Base-by-base conservation (phyloP, 2,888 invertebrate species). In the Sepioteuthis lessoniana region DNA sequence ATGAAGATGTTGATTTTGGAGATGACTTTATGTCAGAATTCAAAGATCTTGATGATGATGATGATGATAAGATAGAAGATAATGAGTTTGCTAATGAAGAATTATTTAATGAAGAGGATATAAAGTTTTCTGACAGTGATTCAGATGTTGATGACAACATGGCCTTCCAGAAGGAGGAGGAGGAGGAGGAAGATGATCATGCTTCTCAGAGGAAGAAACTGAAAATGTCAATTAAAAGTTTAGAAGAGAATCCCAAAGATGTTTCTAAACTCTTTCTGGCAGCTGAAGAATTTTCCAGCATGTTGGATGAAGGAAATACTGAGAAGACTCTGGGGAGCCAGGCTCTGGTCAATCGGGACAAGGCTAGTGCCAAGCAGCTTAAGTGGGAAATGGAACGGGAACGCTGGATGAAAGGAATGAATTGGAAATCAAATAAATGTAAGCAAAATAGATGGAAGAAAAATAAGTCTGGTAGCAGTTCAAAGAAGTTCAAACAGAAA, bases 221-320 rank as follows among this genome's bases (percentile, higher is more conserved):
- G n/a, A 92, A 92, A 92, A 42, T 19, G 92, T 37, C 37, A 93
- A 94, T 93, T 60, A 93, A 94, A 35, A 38, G 93, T 37, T 35
- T 76, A 42, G n/a, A 76, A 94, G 76, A 93, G 91, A 76, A 35
- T 94, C 93, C 7, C 37, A 97, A 97, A 94, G 96, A 97, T 95
- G 95, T 95, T 94, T 95, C 94, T 94, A 93, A 47, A 25, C 50
- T 46, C 93, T 95, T 94, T 28, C 16, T 94, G 76, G 38, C 38
- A 5, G 92, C 90, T 35, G 60, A 93, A 60, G 46, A 35, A 97
- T 99, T 99, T 97, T 98, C 99, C 0, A 98, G 98, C 92, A 97
- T 99, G 95, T 97, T 99, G 94, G 99, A 99, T 97, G 98, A 98
- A 94, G 98, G 98, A 28, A 96, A 96, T 21, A 95, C 95, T 7